Conservation (phyloP, 2,888 invertebrate species). For the Drosophila mercatorum region DNA sequence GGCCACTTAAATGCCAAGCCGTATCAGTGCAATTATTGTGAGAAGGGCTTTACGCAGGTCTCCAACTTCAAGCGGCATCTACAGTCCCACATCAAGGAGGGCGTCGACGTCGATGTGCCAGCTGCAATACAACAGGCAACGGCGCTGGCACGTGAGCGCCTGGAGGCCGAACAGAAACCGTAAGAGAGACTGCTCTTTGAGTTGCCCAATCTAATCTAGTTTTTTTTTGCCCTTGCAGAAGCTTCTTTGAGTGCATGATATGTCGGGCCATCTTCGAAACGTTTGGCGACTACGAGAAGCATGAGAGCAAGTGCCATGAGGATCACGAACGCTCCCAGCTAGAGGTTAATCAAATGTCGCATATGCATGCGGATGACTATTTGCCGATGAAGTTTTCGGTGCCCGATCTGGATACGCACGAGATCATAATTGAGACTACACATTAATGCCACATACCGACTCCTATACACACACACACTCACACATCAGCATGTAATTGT, state of each 20-base stretch:
- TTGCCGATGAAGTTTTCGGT: constrained; percentile 82
- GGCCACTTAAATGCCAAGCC: constrained; percentile 84
- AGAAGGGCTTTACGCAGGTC: constrained; percentile 83
- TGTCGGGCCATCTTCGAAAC: constrained; percentile 82
- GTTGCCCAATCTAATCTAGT: neutral
- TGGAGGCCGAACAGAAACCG: constrained; percentile 79
- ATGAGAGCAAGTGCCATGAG: constrained; percentile 81
- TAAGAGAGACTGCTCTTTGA: constrained; percentile 9
- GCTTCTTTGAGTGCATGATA: constrained; percentile 82
- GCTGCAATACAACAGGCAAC: constrained; percentile 76
- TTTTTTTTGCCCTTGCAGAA: constrained; percentile 45
- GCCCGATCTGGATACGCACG: constrained; percentile 81
- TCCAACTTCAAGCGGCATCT: constrained; percentile 83
- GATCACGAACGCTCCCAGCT: constrained; percentile 70
- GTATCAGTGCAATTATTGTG: constrained; percentile 82
- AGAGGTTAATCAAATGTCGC: constrained; percentile 72
- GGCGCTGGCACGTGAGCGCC: constrained; percentile 75
- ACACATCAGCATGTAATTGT: constrained; percentile 18
- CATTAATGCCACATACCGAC: constrained; percentile 61
- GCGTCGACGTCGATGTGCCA: constrained; percentile 76
- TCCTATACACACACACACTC: constrained; percentile 1
- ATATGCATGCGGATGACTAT: constrained; percentile 77
- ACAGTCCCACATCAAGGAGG: constrained; percentile 80
- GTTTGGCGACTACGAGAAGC: constrained; percentile 83
- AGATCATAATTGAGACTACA: constrained; percentile 83